phyloP scores from a whole-genome alignment of 2,888 invertebrate genomes.

The Gerosis bhagava region DNA sequence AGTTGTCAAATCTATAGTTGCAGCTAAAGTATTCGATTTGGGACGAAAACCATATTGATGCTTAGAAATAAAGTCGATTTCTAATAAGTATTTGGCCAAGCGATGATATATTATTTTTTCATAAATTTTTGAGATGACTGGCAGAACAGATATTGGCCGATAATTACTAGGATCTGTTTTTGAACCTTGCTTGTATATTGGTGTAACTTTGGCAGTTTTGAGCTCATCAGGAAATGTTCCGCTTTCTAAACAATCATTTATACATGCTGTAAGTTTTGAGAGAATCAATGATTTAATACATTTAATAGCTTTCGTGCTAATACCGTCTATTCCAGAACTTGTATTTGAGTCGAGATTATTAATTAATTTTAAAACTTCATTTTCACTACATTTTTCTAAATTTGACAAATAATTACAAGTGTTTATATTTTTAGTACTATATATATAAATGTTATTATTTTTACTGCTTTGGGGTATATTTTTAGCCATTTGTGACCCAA shows the following conservation, averaged over 20 bases:
- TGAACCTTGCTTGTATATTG: conserved; percentile 7
- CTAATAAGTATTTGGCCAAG: conserved; percentile 6
- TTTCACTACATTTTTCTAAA: background rate
- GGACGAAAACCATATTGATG: conserved; percentile 19
- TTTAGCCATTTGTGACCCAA: too few species aligned
- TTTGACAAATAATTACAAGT: background rate
- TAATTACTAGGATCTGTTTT: conserved; percentile 22
- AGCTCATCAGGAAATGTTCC: conserved; percentile 22
- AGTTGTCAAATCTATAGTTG: conserved; percentile 12
- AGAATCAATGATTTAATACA: conserved; percentile 45
- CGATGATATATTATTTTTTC: conserved; percentile 18
- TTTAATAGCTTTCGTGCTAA: conserved; percentile 24
- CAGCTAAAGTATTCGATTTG: conserved; percentile 27
- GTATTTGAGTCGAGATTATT: conserved; percentile 7
- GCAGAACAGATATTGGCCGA: conserved; percentile 28
- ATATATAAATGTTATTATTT: background rate
- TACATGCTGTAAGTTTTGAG: conserved; percentile 11
- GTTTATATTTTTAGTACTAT: background rate
- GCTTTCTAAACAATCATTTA: conserved; percentile 23
- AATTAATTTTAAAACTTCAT: conserved; percentile 1
- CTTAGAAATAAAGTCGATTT: conserved; percentile 2
- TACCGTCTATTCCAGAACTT: conserved; percentile 22
- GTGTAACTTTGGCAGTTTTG: conserved; percentile 17
- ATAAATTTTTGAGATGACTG: conserved; percentile 21
- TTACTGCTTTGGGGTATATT: too few species aligned